Percentiles rank a stretch among this genome's conserved stretches.
phyloP scores from a whole-genome alignment of 2,797 vertebrate species.

The Propithecus deckenii region DNA sequence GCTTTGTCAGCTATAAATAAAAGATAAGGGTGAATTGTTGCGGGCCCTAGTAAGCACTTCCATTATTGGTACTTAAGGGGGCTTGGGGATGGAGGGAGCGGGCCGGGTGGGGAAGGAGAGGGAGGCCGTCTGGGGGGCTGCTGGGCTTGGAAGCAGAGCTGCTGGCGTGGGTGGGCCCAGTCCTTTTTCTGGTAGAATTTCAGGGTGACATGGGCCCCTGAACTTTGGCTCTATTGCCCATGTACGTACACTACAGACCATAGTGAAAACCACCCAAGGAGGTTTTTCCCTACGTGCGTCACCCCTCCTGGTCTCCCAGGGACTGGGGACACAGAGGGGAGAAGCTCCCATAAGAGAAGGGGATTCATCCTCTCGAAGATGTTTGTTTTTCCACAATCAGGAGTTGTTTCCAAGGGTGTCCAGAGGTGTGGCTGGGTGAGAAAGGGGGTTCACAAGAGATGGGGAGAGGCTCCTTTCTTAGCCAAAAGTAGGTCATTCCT shows the following conservation, averaged over 20 bases:
- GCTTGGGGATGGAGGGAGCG: slow-evolving; percentile 65
- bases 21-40: slow-evolving; percentile 94
- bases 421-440: not conserved
- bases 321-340: not conserved
- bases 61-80: slow-evolving; percentile 93
- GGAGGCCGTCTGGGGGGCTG: slow-evolving; percentile 46
- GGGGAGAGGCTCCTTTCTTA: not conserved
- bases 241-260: accelerated
- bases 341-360: not conserved
- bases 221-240: not conserved
- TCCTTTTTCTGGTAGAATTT: not conserved
- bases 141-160: not conserved
- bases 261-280: not conserved
- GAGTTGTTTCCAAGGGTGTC: not conserved
- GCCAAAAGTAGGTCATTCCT: not conserved
- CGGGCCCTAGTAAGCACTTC: slow-evolving; percentile 92
- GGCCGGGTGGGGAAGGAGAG: slow-evolving; percentile 32
- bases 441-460: not conserved
- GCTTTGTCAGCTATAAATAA: slow-evolving; percentile 98
- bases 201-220: not conserved
- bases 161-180: not conserved
- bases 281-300: no score
- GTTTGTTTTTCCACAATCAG: not conserved
- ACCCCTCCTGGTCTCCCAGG: not conserved
- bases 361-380: not conserved